These are phyloP conservation scores for Epizoanthus ramosus DNA, from an alignment of 92 coral and sea anemone species.

Conservation along the genomic window DNA sequence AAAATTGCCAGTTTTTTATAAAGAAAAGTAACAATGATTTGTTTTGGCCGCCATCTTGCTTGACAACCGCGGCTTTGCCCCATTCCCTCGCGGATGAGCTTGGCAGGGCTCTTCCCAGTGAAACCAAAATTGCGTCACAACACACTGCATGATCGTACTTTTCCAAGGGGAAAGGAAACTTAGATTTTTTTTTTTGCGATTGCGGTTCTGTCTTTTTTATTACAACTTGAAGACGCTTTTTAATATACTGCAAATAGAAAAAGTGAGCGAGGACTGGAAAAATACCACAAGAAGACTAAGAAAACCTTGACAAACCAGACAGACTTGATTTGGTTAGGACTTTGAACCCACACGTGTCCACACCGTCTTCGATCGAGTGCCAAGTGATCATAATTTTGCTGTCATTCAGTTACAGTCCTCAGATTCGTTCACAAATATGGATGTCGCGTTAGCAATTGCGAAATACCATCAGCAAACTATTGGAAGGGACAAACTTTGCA, in stretches of 20 bases:
- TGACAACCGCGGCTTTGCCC: conserved; percentile 41
- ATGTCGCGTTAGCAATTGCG: conserved; percentile 79
- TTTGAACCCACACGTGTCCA: not conserved
- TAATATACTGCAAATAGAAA: not conserved
- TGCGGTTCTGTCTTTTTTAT: not conserved
- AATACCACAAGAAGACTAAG: no score
- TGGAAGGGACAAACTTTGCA: conserved; percentile 95
- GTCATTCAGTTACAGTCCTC: not conserved
- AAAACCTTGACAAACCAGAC: conserved; percentile 13
- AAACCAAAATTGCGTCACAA: not conserved
- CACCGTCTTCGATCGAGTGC: not conserved
- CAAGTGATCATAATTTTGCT: not conserved
- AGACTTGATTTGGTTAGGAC: not conserved
- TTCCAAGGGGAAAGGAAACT: not conserved
- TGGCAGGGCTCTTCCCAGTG: conserved; percentile 6
- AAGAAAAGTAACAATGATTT: conserved; percentile 11
- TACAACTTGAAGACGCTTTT: not conserved
- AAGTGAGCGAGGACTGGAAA: not conserved
- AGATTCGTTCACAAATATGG: conserved; percentile 54
- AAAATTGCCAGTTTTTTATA: not conserved
- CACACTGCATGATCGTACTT: not conserved
- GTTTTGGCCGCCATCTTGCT: conserved; percentile 91
- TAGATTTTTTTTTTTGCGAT: not conserved
- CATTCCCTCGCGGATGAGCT: conserved; percentile 22
- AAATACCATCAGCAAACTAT: conserved; percentile 93